These are phyloP conservation scores for Rhea americana DNA, from an alignment of 2,113 vertebrate genomes.

Conservation along the genomic window DNA sequence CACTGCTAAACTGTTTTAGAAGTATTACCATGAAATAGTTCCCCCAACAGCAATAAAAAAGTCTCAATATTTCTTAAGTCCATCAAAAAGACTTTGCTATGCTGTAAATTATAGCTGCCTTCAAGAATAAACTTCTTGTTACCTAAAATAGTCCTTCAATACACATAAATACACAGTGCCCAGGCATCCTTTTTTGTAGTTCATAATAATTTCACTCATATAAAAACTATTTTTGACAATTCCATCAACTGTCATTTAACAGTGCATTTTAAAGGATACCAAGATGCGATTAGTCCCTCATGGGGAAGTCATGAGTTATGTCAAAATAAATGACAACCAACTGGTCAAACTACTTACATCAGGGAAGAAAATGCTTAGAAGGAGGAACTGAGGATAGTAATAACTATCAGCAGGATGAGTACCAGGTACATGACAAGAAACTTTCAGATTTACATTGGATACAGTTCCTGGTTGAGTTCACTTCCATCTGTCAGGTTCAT, in stretches of 20 bases:
- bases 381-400: neutral
- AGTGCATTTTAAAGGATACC: neutral
- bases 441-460: neutral
- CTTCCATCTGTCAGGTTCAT: constrained; percentile 17
- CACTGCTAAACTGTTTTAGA: neutral
- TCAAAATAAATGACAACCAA: constrained; percentile 17
- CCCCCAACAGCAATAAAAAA: neutral
- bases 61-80: neutral
- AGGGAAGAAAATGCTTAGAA: neutral
- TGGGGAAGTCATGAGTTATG: neutral
- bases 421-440: neutral
- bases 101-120: neutral
- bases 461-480: neutral
- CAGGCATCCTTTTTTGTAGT: neutral
- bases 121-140: constrained; percentile 1
- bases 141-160: neutral
- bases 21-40: neutral
- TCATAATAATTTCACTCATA: neutral
- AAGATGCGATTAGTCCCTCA: constrained; percentile 1
- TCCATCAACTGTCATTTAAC: neutral
- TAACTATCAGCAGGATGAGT: neutral
- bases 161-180: neutral
- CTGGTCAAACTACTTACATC: neutral
- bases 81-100: neutral
- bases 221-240: neutral